phyloP scores from a whole-genome alignment of 2,888 invertebrate species.

The Patella pellucida region DNA sequence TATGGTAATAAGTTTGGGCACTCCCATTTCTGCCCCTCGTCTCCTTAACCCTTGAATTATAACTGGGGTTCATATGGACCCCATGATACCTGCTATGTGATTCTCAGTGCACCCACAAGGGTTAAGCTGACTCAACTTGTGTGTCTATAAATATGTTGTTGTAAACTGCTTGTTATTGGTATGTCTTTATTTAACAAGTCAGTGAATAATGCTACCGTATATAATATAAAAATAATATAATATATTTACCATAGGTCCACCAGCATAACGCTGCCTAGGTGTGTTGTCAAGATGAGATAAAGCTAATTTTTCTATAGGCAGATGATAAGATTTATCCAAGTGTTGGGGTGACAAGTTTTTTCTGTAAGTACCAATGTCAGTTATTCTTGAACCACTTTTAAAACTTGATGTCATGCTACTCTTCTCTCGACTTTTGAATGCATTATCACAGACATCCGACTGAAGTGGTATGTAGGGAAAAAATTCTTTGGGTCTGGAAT shows the following conservation, averaged over 20 bases:
- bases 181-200: too few species aligned
- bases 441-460: neutral
- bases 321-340: neutral
- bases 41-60: too few species aligned
- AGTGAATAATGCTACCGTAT: too few species aligned
- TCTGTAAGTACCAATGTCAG: neutral
- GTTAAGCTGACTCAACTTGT: too few species aligned
- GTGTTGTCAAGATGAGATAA: constrained; percentile 1
- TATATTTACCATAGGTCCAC: neutral
- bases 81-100: too few species aligned
- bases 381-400: neutral
- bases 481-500: neutral
- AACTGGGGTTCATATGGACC: too few species aligned
- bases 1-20: too few species aligned
- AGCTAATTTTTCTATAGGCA: neutral
- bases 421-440: neutral
- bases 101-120: too few species aligned
- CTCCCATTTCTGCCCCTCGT: too few species aligned
- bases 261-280: neutral
- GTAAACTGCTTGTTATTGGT: too few species aligned
- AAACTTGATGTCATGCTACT: neutral
- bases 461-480: neutral
- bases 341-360: neutral
- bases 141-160: too few species aligned
- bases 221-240: too few species aligned